Percentiles rank a stretch among this genome's conserved stretches.
phyloP scores from a whole-genome alignment of 2,888 invertebrate species.

The Isotomurus palustris region DNA sequence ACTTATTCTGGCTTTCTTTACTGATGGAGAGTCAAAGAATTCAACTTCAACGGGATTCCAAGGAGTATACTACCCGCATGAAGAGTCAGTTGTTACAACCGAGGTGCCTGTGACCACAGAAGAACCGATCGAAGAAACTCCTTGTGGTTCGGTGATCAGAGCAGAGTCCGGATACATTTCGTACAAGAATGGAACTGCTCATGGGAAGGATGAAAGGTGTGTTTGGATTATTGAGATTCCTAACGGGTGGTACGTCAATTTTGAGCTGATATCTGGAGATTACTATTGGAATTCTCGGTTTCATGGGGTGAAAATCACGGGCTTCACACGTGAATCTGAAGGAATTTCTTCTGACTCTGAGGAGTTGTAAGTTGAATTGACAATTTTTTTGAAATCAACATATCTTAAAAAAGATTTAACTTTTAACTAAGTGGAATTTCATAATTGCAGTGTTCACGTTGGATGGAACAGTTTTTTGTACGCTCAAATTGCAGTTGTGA shows the following conservation, averaged over 20 bases:
- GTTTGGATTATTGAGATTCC: background rate
- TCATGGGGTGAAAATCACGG: no score
- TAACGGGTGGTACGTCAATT: background rate
- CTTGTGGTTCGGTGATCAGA: background rate
- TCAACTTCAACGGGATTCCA: background rate
- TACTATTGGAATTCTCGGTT: no score
- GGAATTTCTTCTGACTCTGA: no score
- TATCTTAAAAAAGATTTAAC: no score
- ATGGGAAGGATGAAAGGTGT: background rate
- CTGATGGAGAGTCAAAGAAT: background rate
- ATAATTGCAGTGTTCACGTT: no score
- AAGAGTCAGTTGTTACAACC: background rate
- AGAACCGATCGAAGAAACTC: background rate
- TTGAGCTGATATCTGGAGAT: no score
- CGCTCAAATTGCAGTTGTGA: no score
- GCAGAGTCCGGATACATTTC: background rate
- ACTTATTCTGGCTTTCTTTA: constrained; percentile 2
- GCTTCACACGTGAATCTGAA: no score
- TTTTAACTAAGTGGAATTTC: no score
- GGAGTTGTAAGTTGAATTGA: no score
- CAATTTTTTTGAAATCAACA: no score
- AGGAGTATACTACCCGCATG: background rate
- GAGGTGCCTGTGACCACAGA: background rate
- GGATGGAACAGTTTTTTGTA: no score
- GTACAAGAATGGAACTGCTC: background rate